Evolutionary conservation across 2,113 vertebrate species (phyloP).

Genomic region (Erythrocercus mccallii): DNA sequence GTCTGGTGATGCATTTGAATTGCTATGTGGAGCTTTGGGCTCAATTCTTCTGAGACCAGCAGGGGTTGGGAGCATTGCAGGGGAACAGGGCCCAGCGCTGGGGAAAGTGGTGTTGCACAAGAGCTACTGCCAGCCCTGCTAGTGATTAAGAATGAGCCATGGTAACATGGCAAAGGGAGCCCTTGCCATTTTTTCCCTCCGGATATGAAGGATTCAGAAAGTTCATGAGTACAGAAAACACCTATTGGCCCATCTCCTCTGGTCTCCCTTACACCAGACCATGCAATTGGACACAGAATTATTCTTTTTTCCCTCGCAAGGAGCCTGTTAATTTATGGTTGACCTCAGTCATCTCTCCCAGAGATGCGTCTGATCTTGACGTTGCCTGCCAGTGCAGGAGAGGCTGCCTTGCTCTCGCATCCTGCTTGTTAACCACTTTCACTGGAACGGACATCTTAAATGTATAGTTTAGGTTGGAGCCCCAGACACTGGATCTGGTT

Average conservation of each 20-base stretch:
- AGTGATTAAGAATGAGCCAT: slow-evolving; percentile 55
- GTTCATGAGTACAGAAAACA: not conserved
- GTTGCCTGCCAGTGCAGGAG: not conserved
- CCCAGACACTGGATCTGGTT: not conserved
- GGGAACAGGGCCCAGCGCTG: slow-evolving; percentile 40
- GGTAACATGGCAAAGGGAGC: slow-evolving; percentile 35
- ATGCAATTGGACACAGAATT: not conserved
- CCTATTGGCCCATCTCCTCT: not conserved
- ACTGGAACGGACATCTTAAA: not conserved
- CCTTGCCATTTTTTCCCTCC: not conserved
- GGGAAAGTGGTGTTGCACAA: slow-evolving; percentile 63
- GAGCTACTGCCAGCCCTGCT: slow-evolving; percentile 54
- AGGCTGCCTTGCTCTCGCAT: not conserved
- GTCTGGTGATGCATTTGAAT: slow-evolving; percentile 58
- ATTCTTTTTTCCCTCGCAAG: not conserved
- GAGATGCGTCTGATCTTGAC: not conserved
- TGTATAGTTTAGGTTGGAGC: not conserved
- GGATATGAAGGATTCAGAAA: not conserved
- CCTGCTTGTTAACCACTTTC: slow-evolving; percentile 4
- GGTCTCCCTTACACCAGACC: not conserved
- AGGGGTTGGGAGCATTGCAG: slow-evolving; percentile 64
- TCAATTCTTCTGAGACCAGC: slow-evolving; percentile 62
- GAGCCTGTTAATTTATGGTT: not conserved
- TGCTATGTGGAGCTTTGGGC: slow-evolving; percentile 55
- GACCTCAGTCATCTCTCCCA: not conserved